phyloP scores from a whole-genome alignment of 2,113 vertebrate genomes.

The Sardina pilchardus region DNA sequence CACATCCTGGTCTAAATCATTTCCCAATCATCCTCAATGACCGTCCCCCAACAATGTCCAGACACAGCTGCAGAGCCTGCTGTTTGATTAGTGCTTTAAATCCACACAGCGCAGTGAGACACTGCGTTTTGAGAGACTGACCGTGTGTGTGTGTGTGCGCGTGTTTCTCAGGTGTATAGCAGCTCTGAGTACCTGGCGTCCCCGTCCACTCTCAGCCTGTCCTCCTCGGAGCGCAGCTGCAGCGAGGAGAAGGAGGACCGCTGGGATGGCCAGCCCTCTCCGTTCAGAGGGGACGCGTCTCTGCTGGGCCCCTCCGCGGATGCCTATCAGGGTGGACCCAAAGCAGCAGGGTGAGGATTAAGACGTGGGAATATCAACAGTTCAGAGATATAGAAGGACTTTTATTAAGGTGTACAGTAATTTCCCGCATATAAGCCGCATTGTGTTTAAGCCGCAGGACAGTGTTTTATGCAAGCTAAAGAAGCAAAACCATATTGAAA shows the following conservation, averaged over 20 bases:
- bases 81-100: not conserved
- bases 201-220: slow-evolving; percentile 76
- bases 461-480: no score
- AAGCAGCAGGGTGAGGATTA: slow-evolving; percentile 49
- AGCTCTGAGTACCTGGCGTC: slow-evolving; percentile 88
- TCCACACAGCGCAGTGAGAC: no score
- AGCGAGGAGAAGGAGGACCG: slow-evolving; percentile 85
- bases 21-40: not conserved
- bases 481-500: no score
- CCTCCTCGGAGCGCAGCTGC: slow-evolving; percentile 77
- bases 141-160: not conserved
- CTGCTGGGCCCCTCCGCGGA: slow-evolving; percentile 63
- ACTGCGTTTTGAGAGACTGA: not conserved
- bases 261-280: slow-evolving; percentile 70
- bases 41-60: not conserved
- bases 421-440: no score
- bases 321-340: slow-evolving; percentile 62
- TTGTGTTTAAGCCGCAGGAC: no score
- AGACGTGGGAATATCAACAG: not conserved
- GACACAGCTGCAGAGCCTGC: no score
- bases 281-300: slow-evolving; percentile 64
- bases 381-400: not conserved
- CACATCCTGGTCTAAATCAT: not conserved
- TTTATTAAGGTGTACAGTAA: not conserved
- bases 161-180: slow-evolving; percentile 85